Conservation (phyloP, 2,113 vertebrate species). For the Leptobrachium leishanense region DNA sequence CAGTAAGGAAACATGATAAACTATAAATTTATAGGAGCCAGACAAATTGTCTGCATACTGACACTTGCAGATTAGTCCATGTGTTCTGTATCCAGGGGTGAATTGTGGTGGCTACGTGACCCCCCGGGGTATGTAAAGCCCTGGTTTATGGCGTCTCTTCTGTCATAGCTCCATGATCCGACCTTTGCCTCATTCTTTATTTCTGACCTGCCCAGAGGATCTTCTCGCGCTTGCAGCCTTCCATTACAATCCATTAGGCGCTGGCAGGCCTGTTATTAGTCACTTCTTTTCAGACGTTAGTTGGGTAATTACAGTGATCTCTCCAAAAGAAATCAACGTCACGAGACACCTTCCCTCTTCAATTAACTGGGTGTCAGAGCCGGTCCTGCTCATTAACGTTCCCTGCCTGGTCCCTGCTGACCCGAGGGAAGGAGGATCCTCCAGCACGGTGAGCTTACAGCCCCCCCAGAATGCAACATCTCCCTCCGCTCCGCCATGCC, state of each 20-base stretch:
- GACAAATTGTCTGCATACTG: too few species aligned
- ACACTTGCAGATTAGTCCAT: too few species aligned
- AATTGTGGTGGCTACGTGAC: too few species aligned
- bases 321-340: not conserved
- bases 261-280: slow-evolving; percentile 18
- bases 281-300: not conserved
- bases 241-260: not conserved
- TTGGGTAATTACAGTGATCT: slow-evolving; percentile 19
- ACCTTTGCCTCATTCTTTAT: too few species aligned
- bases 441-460: not conserved
- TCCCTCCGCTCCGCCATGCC: not conserved
- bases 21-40: too few species aligned
- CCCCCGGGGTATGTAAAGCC: too few species aligned
- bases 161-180: too few species aligned
- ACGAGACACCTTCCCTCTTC: slow-evolving; percentile 18
- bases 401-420: not conserved
- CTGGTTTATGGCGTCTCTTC: too few species aligned
- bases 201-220: too few species aligned
- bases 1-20: too few species aligned
- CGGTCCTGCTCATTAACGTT: slow-evolving; percentile 4
- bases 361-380: slow-evolving; percentile 19
- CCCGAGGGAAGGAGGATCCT: not conserved
- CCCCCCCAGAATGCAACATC: not conserved
- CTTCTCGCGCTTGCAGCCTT: not conserved
- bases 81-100: too few species aligned